phyloP scores from a whole-genome alignment of 2,113 vertebrate genomes.

The Gadus chalcogrammus region DNA sequence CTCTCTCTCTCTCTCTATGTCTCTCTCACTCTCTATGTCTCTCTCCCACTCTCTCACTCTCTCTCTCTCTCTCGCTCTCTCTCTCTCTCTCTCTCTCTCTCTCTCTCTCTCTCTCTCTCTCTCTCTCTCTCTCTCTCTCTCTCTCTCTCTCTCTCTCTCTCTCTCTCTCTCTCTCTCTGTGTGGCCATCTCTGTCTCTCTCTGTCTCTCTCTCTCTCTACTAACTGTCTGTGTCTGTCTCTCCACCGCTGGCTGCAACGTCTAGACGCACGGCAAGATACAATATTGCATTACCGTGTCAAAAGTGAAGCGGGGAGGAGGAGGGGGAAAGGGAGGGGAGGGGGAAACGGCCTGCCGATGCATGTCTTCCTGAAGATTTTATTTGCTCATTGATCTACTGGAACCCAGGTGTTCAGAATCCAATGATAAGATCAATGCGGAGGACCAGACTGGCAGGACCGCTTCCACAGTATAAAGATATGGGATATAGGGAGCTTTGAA shows the following conservation, averaged over 20 bases:
- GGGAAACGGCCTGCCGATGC: conserved; percentile 8
- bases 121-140: background rate
- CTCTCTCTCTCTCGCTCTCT: too few species aligned
- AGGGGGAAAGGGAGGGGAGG: background rate
- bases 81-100: too few species aligned
- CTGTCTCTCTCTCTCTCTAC: too few species aligned
- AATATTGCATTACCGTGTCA: conserved; percentile 35
- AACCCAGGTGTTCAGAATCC: background rate
- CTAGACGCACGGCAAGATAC: conserved; percentile 23
- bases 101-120: background rate
- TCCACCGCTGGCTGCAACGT: conserved; percentile 19
- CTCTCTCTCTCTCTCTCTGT: background rate
- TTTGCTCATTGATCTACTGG: background rate
- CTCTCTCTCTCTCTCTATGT: background rate
- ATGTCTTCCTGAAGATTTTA: background rate
- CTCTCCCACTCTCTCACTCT: background rate
- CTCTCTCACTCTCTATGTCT: background rate
- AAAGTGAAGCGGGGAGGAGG: conserved; percentile 11
- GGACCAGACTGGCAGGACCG: too few species aligned
- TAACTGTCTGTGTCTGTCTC: conserved; percentile 16
- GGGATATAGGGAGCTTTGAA: background rate
- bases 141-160: background rate
- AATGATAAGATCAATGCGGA: background rate
- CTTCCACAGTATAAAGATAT: background rate
- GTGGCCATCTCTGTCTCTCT: too few species aligned